These are phyloP conservation scores for Harpagifer antarcticus DNA, from an alignment of 2,797 vertebrate genomes.

Conservation along the genomic window DNA sequence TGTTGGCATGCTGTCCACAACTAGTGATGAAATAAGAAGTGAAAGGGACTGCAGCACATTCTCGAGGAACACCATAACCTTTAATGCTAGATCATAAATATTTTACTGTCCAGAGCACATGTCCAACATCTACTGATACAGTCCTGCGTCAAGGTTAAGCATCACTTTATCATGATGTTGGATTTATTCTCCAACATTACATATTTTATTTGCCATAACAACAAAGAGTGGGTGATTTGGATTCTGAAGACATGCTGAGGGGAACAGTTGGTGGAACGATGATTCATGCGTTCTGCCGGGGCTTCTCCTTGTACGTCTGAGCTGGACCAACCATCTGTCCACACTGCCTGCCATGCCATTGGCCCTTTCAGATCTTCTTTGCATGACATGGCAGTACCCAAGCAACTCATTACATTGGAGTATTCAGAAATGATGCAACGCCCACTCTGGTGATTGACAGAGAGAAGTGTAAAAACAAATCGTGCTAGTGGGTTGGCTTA, in stretches of 20 bases:
- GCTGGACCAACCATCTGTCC: conserved; percentile 78
- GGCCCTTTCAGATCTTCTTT: conserved; percentile 63
- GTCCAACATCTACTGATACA: not conserved
- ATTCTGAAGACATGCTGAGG: conserved; percentile 46
- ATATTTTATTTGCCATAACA: conserved; percentile 19
- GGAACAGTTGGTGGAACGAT: conserved; percentile 75
- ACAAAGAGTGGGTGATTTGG: conserved; percentile 45
- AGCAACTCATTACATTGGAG: conserved; percentile 12
- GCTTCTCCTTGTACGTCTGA: conserved; percentile 64
- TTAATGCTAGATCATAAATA: conserved; percentile 37
- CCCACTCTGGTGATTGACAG: conserved; percentile 35
- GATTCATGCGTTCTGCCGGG: conserved; percentile 76
- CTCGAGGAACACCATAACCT: conserved; percentile 11
- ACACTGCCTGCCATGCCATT: conserved; percentile 58
- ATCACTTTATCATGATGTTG: not conserved
- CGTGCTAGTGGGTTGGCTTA: not conserved
- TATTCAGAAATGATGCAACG: not conserved
- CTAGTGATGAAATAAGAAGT: conserved; percentile 4
- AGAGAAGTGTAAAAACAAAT: conserved; percentile 25
- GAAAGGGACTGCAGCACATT: conserved; percentile 28
- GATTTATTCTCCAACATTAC: conserved; percentile 1
- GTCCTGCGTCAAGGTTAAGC: conserved; percentile 2
- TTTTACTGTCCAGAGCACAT: conserved; percentile 23
- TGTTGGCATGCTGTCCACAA: not conserved
- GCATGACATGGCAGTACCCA: conserved; percentile 53